Evolutionary conservation across 1,140 invertebrate species (phyloP), one percentile per base, ranked within the genome.

Genomic region (Pachyrhynchus sulphureomaculatus): DNA sequence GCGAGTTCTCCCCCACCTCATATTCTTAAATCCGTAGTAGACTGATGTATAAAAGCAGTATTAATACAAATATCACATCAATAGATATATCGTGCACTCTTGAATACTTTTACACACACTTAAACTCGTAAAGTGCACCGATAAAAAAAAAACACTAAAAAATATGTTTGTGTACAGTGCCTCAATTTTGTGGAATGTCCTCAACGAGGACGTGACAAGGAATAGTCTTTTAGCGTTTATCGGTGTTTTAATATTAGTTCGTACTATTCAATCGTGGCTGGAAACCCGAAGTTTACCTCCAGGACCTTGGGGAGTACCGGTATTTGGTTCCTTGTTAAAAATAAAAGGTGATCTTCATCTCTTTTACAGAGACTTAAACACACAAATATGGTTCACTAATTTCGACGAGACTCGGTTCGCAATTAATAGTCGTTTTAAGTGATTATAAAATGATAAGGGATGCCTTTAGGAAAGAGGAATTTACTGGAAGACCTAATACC

Each of bases 381-480:
- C 82, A 85, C 51, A 85, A 83, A 57, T 94, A 92, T 72, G 93
- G 92, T 0, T 79, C 85, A 0, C 82, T 94, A 44, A 93, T 93
- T 77, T 90, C 90, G n/a, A 82, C 89, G 0, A 79, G 83, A 17
- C 80, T 95, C 0, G 93, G 93, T 20, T 87, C 84, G 59, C 88
- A 94, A 68, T 78, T 92, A 4, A 86, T 91, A 8, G 87, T 95
- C 12, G 89, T 95, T 5, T 78, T 95, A 56, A 91, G 88, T 76
- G 92, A 95, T 78, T 88, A 91, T 72, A 85, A 86, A 67, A 79
- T 87, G 66, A 93, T 96, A 62, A 80, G 91, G 48, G 89, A 94
- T 69, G 86, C 90, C 15, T 95, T 96, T 75, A 80, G 88, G 0
- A 83, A 85, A 13, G 89, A 92, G 68, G 90, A 92, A 68, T 93